phyloP scores from a whole-genome alignment of 1,140 invertebrate genomes.

The Acyrthosiphon pisum region DNA sequence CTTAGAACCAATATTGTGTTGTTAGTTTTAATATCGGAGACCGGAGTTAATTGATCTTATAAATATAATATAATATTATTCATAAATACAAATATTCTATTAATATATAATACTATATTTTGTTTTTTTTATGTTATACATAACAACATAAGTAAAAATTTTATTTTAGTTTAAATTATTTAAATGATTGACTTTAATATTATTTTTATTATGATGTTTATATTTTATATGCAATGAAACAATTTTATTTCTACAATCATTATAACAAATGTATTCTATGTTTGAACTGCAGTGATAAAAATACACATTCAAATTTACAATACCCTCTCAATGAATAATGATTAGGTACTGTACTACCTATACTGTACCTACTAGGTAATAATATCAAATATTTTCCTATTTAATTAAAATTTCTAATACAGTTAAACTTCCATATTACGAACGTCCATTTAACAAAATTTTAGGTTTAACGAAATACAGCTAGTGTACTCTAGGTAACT shows the following conservation, averaged over 20 bases:
- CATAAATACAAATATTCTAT: no score
- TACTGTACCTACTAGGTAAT: background rate
- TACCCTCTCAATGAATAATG: background rate
- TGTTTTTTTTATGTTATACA: background rate
- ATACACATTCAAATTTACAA: background rate
- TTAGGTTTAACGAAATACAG: no score
- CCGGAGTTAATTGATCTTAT: no score
- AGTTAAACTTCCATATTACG: no score
- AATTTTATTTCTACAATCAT: background rate
- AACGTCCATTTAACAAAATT: no score
- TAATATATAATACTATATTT: background rate
- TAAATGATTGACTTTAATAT: background rate
- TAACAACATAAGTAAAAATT: background rate
- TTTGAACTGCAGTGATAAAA: no score
- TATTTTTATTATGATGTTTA: background rate
- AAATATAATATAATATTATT: no score
- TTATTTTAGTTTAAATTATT: background rate
- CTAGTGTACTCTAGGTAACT: no score
- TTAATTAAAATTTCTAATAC: background rate
- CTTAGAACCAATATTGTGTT: no score
- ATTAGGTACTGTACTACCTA: background rate
- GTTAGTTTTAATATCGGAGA: no score
- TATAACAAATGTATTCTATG: no score
- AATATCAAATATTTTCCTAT: background rate
- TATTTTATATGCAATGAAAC: background rate